Evolutionary conservation across 2,797 vertebrate genomes (phyloP), one percentile per base, ranked within the genome.

Genomic region (Salmo trutta): DNA sequence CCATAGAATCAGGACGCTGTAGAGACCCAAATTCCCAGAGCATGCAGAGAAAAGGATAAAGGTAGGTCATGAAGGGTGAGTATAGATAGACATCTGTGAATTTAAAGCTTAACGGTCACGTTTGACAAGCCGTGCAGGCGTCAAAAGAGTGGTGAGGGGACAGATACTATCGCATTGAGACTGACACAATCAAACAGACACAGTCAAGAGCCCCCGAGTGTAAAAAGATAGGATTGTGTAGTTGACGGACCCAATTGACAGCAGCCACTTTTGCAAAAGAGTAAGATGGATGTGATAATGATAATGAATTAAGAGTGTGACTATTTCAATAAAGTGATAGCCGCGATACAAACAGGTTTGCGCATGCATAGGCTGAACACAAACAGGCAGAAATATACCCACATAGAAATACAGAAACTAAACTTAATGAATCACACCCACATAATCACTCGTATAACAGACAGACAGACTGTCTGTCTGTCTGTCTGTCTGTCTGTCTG

Each of bases 301-400:
- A 82, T 80, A 69, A 82, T 51, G 64, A 82, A 83, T 75, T 54
- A 74, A 74, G 71, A 54, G 5, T 12, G 16, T 59, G 73, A 75
- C 77, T 77, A 56, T 75, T 78, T 59, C 80, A 78, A 85, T 91
- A 84, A 82, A 85, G 81, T 56, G 75, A 76, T 75, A 27, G 47
- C 71, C 80, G 85, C 33, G 86, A 86, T 69, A 19, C 78, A 70
- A 73, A 73, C 75, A 52, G 41, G 71, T 82, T 79, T 56, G 84
- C 87, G 85, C 81, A 82, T 80, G 85, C 70, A 80, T 78, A 66
- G 74, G 84, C 87, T 75, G 78, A 83, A 83, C 81, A 81, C 79
- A 59, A 77, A 74, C 83, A 88, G 91, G 82, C 87, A 87, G 76
- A 78, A 67, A 77, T 71, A 89, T 86, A 75, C 92, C 87, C 86